Evolutionary conservation across 2,888 invertebrate genomes (phyloP), one percentile per base, ranked within the genome.

Genomic region (Troides helena): DNA sequence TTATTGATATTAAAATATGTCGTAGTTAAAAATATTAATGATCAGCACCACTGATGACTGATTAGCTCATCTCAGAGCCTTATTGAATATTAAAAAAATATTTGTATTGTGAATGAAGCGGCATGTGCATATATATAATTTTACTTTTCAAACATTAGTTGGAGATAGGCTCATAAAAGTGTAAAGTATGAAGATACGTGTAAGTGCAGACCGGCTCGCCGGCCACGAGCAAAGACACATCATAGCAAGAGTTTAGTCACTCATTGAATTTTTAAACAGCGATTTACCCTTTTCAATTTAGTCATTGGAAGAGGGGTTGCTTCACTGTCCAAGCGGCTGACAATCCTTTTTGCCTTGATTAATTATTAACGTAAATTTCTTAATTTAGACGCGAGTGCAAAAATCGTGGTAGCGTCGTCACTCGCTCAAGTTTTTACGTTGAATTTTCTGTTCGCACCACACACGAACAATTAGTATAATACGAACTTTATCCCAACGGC

Each of bases 281-380:
- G 74, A 77, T 80, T 81, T 85, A 92, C 92, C 92, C 92, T 91
- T 90, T 90, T 92, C 92, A 92, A 91, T 92, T 70, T 92, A 91
- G 84, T 83, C 87, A 88, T 86, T 82, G 88, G 85, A 88, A 90
- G 87, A 86, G 85, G 90, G 88, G 86, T 84, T 86, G 87, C 83
- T 84, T 85, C 81, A 78, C 89, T 90, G 90, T 90, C 91, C 91
- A 85, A 86, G 85, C 85, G 81, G 83, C 85, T 91, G 92, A 92
- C 89, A 92, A 90, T 88, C 91, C 92, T 92, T 92, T 92, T 92
- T 90, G 85, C 85, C 87, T 75, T 81, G 79, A 78, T 92, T 86
- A 90, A 90, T 92, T 89, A 91, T 92, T 92, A 79, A 92, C 80
- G 84, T 72, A 90, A 88, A 89, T 89, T 88, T 87, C 91, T 90